Percentiles rank a stretch among this genome's conserved stretches.
These are phyloP conservation scores for Eufriesea mexicana DNA, from an alignment of 1,140 invertebrate genomes.

Conservation along the genomic window DNA sequence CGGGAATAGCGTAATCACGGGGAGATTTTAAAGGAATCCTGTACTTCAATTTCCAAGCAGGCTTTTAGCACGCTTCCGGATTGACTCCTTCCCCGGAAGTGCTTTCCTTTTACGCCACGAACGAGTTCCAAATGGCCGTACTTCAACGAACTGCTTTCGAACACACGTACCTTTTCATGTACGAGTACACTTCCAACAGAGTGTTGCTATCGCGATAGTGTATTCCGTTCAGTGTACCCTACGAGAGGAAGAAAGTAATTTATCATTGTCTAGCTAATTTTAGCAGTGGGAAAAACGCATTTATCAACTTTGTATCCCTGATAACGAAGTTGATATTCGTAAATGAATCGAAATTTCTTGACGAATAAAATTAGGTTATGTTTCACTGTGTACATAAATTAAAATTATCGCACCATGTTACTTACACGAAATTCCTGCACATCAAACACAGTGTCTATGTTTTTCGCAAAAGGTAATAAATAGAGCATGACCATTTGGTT, in stretches of 20 bases:
- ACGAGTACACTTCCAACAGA: not conserved
- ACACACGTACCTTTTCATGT: slow-evolving; percentile 24
- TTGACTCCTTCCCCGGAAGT: slow-evolving; percentile 45
- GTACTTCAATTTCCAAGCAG: slow-evolving; percentile 49
- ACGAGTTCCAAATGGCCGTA: slow-evolving; percentile 48
- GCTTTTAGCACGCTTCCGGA: slow-evolving; percentile 51
- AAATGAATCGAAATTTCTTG: not conserved
- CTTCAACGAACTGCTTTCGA: slow-evolving; percentile 40
- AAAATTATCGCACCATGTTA: not conserved
- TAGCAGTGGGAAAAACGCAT: not conserved
- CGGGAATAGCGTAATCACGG: slow-evolving; percentile 18
- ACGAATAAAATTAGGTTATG: not conserved
- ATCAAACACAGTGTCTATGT: not conserved
- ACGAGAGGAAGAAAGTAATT: slow-evolving; percentile 15
- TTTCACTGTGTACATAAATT: not conserved
- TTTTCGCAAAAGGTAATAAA: not conserved
- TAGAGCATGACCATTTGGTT: not conserved
- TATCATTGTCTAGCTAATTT: slow-evolving; percentile 24
- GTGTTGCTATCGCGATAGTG: slow-evolving; percentile 11
- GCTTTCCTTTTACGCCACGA: slow-evolving; percentile 38
- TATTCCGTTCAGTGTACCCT: not conserved
- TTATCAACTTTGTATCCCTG: not conserved
- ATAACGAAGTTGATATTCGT: not conserved
- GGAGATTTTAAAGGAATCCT: slow-evolving; percentile 34
- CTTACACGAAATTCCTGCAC: not conserved